A percentile compares a stretch with the other conserved stretches of the same genome.
Evolutionary conservation across 2,888 invertebrate genomes (phyloP).

Genomic region (Ypsolopha sequella): DNA sequence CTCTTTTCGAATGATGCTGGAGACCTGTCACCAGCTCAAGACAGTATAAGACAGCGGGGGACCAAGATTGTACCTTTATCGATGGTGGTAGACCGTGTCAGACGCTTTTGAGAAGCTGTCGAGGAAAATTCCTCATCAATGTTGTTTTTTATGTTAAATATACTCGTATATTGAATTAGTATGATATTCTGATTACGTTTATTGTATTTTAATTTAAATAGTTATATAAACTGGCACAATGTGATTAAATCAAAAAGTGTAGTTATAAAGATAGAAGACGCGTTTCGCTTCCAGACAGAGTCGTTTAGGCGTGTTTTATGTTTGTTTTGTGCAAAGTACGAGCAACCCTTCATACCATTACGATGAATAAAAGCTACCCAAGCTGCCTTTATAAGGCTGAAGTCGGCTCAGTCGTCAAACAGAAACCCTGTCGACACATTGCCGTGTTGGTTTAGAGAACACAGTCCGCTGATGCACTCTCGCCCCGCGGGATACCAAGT

Average conservation of each 20-base stretch:
- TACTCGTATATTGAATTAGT: background rate
- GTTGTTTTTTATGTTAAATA: background rate
- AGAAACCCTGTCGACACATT: constrained; percentile 44
- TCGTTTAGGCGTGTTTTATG: too few species aligned
- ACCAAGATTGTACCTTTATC: background rate
- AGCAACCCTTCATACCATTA: background rate
- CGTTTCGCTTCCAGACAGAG: too few species aligned
- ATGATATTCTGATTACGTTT: too few species aligned
- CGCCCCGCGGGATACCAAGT: constrained; percentile 41
- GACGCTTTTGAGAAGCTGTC: constrained; percentile 1
- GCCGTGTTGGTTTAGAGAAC: constrained; percentile 56
- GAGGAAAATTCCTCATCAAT: background rate
- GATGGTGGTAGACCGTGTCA: constrained; percentile 1
- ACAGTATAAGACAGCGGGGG: constrained; percentile 4
- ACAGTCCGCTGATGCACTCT: constrained; percentile 17
- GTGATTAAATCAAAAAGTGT: too few species aligned
- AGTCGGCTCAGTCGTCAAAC: constrained; percentile 16
- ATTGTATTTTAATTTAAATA: too few species aligned
- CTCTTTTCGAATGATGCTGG: constrained; percentile 1
- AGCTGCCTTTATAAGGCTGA: constrained; percentile 3
- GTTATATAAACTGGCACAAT: too few species aligned
- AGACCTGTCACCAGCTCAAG: constrained; percentile 7
- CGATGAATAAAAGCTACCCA: constrained; percentile 1
- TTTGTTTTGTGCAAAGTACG: background rate
- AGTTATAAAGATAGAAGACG: too few species aligned